Evolutionary conservation across 2,888 invertebrate genomes (phyloP), one percentile per base, ranked within the genome.

Genomic region (Drosophila merina): DNA sequence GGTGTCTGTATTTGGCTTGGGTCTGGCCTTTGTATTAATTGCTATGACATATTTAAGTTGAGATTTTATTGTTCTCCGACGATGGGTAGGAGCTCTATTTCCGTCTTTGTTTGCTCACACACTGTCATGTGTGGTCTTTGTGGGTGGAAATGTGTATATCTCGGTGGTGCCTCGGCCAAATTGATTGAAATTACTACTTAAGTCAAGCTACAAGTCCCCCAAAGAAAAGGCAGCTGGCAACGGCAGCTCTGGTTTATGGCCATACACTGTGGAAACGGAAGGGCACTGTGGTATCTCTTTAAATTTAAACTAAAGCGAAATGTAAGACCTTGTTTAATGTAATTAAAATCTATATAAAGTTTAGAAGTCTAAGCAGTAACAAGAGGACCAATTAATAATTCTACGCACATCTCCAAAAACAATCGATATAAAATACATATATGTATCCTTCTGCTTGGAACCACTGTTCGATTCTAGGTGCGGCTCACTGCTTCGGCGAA

Each of bases 171-270:
- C 45, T 57, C 26, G 45, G 38, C 63, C 72, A 72, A 80, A 81
- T 79, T 89, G 86, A 87, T 88, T 86, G 86, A 89, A 87, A 79
- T 89, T 88, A 77, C 77, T 89, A 76, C 86, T 87, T 89, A 88
- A 78, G 81, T 82, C 86, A 20, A 40, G 64, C 68, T 54, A 70
- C 72, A 72, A 55, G 63, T 57, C 49, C 54, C 54, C 73, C 26
- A 26, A 45, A 42, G 70, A 20, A 63, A 44, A 50, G 63, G 31
- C 55, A 55, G 31, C 56, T 71, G 70, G 57, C 52, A 48, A 48
- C 42, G 60, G 60, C 67, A 60, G 58, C 49, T 59, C 38, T 66
- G 55, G 67, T 20, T 36, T 36, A 36, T 36, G 36, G 6, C 40
- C 66, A 59, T 72, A 72, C 20, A 55, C 30, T 44, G 26, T 26